Percentiles rank a stretch among this genome's conserved stretches.
Evolutionary conservation across 1,140 invertebrate genomes (phyloP).

Genomic region (Sweltsa coloradensis): DNA sequence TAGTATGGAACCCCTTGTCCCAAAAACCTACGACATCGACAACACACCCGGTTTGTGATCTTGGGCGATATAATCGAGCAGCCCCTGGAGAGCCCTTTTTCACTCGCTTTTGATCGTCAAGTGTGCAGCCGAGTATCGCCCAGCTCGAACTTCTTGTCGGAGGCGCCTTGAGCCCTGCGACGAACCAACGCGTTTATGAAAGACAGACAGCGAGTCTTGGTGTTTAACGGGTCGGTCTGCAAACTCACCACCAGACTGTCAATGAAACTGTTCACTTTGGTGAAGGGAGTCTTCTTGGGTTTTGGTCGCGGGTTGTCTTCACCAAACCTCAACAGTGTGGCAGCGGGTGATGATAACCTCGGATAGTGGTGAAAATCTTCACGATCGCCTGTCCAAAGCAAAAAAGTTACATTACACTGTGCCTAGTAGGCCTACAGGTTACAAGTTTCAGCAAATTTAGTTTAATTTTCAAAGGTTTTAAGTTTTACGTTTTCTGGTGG

Average conservation of each 20-base stretch:
- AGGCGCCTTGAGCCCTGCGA: constrained; percentile 38
- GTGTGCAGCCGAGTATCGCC: constrained; percentile 70
- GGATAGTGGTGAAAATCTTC: constrained; percentile 64
- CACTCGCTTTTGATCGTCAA: constrained; percentile 79
- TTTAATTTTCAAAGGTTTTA: too few relatives aligned
- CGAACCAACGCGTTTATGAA: constrained; percentile 76
- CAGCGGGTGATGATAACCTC: constrained; percentile 64
- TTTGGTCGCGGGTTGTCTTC: constrained; percentile 57
- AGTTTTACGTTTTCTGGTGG: too few relatives aligned
- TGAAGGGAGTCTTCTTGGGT: constrained; percentile 68
- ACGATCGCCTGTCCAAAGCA: constrained; percentile 59
- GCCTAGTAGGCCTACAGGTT: too few relatives aligned
- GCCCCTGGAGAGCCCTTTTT: constrained; percentile 72
- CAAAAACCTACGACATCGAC: too few relatives aligned
- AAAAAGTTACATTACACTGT: too few relatives aligned
- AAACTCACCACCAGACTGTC: constrained; percentile 60
- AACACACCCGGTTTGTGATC: too few relatives aligned
- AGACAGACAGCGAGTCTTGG: constrained; percentile 53
- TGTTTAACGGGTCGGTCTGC: constrained; percentile 49
- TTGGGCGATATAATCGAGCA: constrained; percentile 61
- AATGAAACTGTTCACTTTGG: constrained; percentile 62
- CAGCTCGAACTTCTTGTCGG: constrained; percentile 69
- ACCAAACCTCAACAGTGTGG: constrained; percentile 69
- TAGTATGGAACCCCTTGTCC: too few relatives aligned
- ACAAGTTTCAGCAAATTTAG: too few relatives aligned